Evolutionary conservation across 2,113 vertebrate species (phyloP).

Genomic region (Pelmatolapia mariae): DNA sequence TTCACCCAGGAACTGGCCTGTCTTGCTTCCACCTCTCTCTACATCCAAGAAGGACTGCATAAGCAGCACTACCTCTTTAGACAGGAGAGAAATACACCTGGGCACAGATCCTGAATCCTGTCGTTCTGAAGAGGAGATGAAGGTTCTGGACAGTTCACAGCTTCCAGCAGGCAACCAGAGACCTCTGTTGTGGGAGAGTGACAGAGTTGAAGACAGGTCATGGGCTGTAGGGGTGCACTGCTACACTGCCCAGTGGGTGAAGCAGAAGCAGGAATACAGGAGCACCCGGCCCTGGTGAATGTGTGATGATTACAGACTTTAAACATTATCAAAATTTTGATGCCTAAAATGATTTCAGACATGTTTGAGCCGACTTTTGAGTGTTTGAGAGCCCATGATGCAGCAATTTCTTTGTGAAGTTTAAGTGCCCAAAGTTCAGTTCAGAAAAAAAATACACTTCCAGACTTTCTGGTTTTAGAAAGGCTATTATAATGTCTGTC

Average conservation of each 20-base stretch:
- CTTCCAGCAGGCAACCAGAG: background rate
- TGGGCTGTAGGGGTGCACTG: conserved; percentile 49
- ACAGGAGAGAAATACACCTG: background rate
- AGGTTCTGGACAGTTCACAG: background rate
- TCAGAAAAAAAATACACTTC: background rate
- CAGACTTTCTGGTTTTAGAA: background rate
- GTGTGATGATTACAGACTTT: background rate
- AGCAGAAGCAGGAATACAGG: conserved; percentile 56
- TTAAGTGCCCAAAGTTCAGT: background rate
- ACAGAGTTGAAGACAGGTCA: background rate
- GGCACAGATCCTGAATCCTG: background rate
- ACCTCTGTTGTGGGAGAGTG: background rate
- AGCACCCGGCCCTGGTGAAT: conserved; percentile 70
- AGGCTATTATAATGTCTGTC: accelerated
- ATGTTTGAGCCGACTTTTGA: background rate
- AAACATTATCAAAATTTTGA: background rate
- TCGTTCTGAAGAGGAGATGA: background rate
- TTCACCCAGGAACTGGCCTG: background rate
- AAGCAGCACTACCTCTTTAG: background rate
- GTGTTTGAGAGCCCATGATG: accelerated
- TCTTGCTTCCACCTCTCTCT: background rate
- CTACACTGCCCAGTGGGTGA: conserved; percentile 56
- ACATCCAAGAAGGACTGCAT: background rate
- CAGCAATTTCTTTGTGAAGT: background rate
- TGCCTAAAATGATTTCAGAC: background rate